Percentiles rank a stretch among this genome's conserved stretches.
Evolutionary conservation across 30 jellyfish, hydroid and myxozoan species (phyloP).

Genomic region (Aurelia sp.): DNA sequence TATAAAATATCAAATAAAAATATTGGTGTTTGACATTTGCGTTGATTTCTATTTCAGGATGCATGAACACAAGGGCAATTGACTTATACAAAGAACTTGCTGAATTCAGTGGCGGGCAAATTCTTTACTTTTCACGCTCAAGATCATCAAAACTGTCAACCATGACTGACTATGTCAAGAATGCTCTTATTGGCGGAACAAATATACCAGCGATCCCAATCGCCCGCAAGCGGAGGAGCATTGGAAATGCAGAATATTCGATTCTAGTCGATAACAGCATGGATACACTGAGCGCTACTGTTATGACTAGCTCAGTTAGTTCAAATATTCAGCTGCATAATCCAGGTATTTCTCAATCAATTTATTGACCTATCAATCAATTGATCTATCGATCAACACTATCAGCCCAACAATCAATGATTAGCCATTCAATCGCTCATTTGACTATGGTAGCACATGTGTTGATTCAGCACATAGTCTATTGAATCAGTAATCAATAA

Average conservation of each 20-base stretch:
- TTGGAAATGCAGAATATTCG: conserved; percentile 14
- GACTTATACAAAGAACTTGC: conserved; percentile 52
- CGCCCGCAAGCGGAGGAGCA: conserved; percentile 35
- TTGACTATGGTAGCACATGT: neutral
- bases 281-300: conserved; percentile 55
- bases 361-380: neutral
- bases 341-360: conserved; percentile 30
- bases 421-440: no score
- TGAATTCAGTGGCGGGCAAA: conserved; percentile 56
- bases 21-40: no score
- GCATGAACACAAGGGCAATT: conserved; percentile 39
- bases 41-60: conserved; percentile 34
- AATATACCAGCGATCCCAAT: conserved; percentile 49
- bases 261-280: conserved; percentile 53
- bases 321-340: neutral
- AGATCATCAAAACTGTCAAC: neutral
- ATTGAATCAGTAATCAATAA: no score
- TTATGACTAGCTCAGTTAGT: conserved; percentile 12
- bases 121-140: conserved; percentile 29
- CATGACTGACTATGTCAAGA: conserved; percentile 8
- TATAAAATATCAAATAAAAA: no score
- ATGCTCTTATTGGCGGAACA: conserved; percentile 65
- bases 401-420: no score
- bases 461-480: neutral
- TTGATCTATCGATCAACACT: neutral